Evolutionary conservation across 2,113 vertebrate species (phyloP), one percentile per base, ranked within the genome.

Genomic region (Dipodomys ordii): DNA sequence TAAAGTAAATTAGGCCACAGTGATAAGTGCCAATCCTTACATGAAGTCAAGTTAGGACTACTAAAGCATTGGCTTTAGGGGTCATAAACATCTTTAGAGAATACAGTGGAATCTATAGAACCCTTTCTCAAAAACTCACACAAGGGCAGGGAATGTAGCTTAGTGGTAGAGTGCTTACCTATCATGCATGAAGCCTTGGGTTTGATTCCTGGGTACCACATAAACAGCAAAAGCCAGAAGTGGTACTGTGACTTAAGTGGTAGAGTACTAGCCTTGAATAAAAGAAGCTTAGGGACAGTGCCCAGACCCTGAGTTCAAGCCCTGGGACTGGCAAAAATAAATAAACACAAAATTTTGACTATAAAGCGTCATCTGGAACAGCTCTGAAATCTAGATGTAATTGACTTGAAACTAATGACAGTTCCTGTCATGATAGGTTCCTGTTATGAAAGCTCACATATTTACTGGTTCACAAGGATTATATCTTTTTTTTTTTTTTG

Each of bases 401-500:
- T 12, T 83, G 35, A 27, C 57, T 93, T 91, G 67, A 68, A 88
- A 84, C 6, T 11, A 78, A 49, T 49, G 57, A 44, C 28, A 79
- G 4, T 80, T 39, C 39, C 39, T 39, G 39, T 39, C 39, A 5
- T 39, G 39, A 39, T 39, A 39, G 39, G 39, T 39, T 85, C 27
- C 67, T 67, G 69, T 30, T 15, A 77, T 53, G 25, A n/a, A 79
- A 82, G 28, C 77, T 67, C 12, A 39, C 71, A 22, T 65, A 82
- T 91, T 73, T 80, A 87, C 46, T 79, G 73, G 72, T 62, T 72
- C 71, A 71, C 64, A 83, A 53, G 67, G 72, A 57, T 57, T 57
- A 57, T 57, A 19, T 57, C 53, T 57, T 39, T 39, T 39, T 39
- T 39, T 39, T 39, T 39, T 39, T 39, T 39, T 39, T 39, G 39